Percentiles rank a stretch among this genome's conserved stretches.
Evolutionary conservation across 2,888 invertebrate genomes (phyloP).

Genomic region (Oxytorus armatus): DNA sequence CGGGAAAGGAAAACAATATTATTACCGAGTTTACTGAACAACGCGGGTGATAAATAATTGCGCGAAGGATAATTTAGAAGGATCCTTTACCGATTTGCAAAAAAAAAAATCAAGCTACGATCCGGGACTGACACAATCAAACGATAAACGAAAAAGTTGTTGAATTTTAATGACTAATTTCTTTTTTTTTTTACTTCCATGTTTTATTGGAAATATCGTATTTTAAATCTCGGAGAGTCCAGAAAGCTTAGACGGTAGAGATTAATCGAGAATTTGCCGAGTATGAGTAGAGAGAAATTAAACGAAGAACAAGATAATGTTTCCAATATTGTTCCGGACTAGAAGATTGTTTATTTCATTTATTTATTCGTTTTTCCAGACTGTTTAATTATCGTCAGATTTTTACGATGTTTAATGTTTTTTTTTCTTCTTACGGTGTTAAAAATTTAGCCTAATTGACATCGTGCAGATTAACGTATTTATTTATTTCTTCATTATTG

Average conservation of each 20-base stretch:
- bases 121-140: conserved; percentile 47
- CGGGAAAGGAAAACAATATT: neutral
- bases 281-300: neutral
- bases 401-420: conserved; percentile 5
- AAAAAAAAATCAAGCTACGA: neutral
- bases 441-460: conserved; percentile 52
- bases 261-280: conserved; percentile 14
- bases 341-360: conserved; percentile 11
- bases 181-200: neutral
- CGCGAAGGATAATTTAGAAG: neutral
- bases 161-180: neutral
- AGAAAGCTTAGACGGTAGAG: conserved; percentile 11
- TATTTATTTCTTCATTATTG: conserved; percentile 24
- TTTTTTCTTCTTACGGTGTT: neutral
- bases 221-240: conserved; percentile 2
- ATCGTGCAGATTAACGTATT: no score
- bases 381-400: neutral
- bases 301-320: conserved; percentile 22
- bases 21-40: neutral
- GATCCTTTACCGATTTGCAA: neutral
- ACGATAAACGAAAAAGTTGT: conserved; percentile 8
- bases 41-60: neutral
- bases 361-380: conserved; percentile 3
- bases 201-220: neutral
- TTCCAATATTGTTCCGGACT: conserved; percentile 52